These are phyloP conservation scores for Chaitophorus viminalis DNA, from an alignment of 2,888 invertebrate species.

Conservation along the genomic window DNA sequence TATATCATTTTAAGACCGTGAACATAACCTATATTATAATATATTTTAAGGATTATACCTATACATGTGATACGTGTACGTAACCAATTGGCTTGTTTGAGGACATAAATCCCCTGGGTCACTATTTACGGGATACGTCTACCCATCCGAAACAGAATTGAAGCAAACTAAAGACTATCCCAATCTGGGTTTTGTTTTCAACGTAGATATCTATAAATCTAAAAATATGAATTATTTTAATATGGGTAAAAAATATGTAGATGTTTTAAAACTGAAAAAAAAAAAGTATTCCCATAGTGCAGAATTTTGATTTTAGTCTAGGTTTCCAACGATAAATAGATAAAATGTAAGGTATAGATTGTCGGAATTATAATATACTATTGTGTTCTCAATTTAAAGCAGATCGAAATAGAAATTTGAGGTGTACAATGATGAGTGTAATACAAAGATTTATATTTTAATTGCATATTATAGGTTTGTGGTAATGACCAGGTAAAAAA, in stretches of 20 bases:
- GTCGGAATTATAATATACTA: too few relatives aligned
- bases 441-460: too few relatives aligned
- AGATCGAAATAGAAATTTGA: too few relatives aligned
- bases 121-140: neutral
- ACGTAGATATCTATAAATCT: neutral
- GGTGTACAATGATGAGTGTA: too few relatives aligned
- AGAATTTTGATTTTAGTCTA: too few relatives aligned
- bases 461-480: too few relatives aligned
- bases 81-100: neutral
- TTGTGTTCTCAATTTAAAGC: too few relatives aligned
- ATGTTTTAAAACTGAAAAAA: neutral
- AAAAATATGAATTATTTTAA: neutral
- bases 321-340: too few relatives aligned
- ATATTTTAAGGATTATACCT: neutral
- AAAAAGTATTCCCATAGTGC: neutral
- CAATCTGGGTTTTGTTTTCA: neutral
- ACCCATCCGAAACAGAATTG: slow-evolving; percentile 5
- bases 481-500: too few relatives aligned
- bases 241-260: too few relatives aligned
- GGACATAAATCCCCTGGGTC: slow-evolving; percentile 5
- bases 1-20: neutral
- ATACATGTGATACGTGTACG: neutral
- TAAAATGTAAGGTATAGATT: too few relatives aligned
- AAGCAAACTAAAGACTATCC: neutral
- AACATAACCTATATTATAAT: neutral